A percentile compares a stretch with the other conserved stretches of the same genome.
phyloP scores from a whole-genome alignment of 2,888 invertebrate genomes.

The Sinopyrophorus schimmeli region DNA sequence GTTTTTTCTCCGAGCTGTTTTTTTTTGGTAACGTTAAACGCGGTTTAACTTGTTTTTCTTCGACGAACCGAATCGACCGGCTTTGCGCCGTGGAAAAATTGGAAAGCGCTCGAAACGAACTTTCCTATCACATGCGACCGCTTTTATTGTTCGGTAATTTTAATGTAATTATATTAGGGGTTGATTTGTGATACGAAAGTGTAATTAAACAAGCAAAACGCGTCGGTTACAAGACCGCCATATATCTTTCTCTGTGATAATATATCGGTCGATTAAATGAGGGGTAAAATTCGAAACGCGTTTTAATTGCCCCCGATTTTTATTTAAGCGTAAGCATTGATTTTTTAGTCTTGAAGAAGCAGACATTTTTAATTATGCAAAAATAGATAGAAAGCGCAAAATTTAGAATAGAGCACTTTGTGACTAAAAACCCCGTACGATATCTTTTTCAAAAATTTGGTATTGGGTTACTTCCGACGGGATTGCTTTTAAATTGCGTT shows the following conservation, averaged over 20 bases:
- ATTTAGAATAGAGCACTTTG: too few relatives aligned
- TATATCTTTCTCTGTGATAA: constrained; percentile 15
- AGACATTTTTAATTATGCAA: too few relatives aligned
- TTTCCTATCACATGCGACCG: constrained; percentile 18
- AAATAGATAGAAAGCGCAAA: too few relatives aligned
- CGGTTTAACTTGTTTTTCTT: constrained; percentile 7
- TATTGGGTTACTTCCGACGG: too few relatives aligned
- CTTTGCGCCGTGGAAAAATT: neutral
- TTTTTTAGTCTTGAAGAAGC: too few relatives aligned
- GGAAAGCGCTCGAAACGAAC: constrained; percentile 2
- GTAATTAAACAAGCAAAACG: constrained; percentile 25
- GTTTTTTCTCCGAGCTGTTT: too few relatives aligned
- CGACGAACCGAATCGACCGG: neutral
- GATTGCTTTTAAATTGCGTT: too few relatives aligned
- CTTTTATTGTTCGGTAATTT: constrained; percentile 19
- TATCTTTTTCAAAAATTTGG: too few relatives aligned
- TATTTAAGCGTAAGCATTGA: too few relatives aligned
- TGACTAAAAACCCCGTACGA: too few relatives aligned
- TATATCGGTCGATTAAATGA: constrained; percentile 25
- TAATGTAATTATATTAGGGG: constrained; percentile 22
- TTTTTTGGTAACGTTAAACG: constrained; percentile 26
- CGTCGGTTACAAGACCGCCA: constrained; percentile 17
- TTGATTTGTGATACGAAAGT: constrained; percentile 24
- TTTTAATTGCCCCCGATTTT: too few relatives aligned
- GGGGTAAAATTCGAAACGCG: too few relatives aligned